Conservation (phyloP, 2,888 invertebrate species). For the Drosophila greeni region DNA sequence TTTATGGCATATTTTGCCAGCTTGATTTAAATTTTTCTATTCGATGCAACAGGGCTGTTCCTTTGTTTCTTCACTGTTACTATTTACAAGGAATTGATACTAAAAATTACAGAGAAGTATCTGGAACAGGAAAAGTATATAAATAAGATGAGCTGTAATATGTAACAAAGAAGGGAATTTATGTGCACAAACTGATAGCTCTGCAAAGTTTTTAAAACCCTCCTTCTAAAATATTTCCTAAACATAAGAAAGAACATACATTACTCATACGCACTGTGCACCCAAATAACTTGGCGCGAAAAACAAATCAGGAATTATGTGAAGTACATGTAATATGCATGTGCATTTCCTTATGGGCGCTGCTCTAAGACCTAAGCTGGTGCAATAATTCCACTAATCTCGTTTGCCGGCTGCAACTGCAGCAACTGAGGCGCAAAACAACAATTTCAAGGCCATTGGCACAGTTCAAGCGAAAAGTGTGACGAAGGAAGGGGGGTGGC, state of each 20-base stretch:
- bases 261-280: conserved; percentile 54
- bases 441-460: conserved; percentile 74
- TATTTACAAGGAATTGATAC: not conserved
- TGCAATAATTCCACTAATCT: conserved; percentile 41
- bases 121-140: not conserved
- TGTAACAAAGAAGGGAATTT: not conserved
- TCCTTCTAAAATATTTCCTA: not conserved
- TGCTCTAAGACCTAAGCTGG: conserved; percentile 13
- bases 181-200: not conserved
- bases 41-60: not conserved
- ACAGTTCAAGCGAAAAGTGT: conserved; percentile 63
- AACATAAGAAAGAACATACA: not conserved
- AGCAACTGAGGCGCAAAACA: conserved; percentile 62
- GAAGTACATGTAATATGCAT: not conserved
- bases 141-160: not conserved
- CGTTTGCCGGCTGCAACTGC: conserved; percentile 21
- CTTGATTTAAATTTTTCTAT: no score
- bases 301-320: conserved; percentile 4
- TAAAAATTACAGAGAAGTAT: not conserved
- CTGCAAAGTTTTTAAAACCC: not conserved
- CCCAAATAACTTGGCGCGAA: conserved; percentile 1
- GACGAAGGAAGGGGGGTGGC: conserved; percentile 13
- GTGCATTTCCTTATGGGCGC: conserved; percentile 58
- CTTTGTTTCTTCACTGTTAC: not conserved
- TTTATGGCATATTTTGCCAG: not conserved